Evolutionary conservation across 37 sponge, comb jelly and placozoan genomes (phyloP).

Genomic region (Ianthella basta): DNA sequence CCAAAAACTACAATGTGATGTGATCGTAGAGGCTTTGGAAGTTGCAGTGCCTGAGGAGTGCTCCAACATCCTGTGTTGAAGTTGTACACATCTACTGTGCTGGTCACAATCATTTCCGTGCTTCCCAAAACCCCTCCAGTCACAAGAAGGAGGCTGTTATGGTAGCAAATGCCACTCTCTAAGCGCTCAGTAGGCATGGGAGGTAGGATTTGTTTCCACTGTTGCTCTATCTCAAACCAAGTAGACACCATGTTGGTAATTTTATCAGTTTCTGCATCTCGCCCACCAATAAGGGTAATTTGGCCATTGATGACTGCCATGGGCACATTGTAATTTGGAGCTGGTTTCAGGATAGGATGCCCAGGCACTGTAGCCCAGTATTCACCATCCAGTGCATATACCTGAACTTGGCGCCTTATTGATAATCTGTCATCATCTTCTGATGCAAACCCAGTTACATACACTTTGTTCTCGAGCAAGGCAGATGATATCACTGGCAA

Average conservation of each 20-base stretch:
- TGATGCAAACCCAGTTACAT: no score
- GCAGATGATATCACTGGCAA: no score
- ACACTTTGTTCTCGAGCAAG: no score
- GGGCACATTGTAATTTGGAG: neutral
- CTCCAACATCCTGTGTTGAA: neutral
- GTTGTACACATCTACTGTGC: neutral
- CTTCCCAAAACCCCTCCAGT: neutral
- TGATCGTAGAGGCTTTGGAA: neutral
- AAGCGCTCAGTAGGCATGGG: neutral
- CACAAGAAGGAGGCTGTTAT: neutral
- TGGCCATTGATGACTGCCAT: constrained; percentile 17
- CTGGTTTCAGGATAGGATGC: no score
- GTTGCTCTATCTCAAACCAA: neutral
- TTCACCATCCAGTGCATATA: no score
- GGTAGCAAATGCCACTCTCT: neutral
- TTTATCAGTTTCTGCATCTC: neutral
- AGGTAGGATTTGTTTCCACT: constrained; percentile 1
- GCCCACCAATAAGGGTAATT: constrained; percentile 24
- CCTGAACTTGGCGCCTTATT: no score
- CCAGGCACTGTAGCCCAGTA: neutral
- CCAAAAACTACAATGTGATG: no score
- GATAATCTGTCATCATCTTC: no score
- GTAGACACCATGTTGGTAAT: neutral
- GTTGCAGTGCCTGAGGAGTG: neutral
- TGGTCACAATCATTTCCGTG: neutral